phyloP scores from a whole-genome alignment of 2,113 vertebrate species.

The Casuarius casuarius region DNA sequence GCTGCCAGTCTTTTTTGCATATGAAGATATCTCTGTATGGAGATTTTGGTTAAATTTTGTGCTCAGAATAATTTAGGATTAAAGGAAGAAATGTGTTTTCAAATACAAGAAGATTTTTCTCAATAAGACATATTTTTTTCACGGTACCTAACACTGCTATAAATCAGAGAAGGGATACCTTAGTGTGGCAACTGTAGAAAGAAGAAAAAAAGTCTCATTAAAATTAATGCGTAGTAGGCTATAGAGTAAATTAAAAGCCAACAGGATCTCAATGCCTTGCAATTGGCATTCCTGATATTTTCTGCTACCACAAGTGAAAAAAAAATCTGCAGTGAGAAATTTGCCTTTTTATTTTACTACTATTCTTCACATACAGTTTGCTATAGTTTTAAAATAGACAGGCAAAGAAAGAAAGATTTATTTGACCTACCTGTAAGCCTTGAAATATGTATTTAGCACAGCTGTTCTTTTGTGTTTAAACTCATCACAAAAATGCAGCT shows the following conservation, averaged over 20 bases:
- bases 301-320: conserved; percentile 28
- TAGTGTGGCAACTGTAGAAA: conserved; percentile 44
- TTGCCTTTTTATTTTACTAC: conserved; percentile 58
- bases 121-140: conserved; percentile 3
- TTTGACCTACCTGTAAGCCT: conserved; percentile 80
- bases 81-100: conserved; percentile 29
- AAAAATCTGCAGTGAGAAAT: conserved; percentile 54
- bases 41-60: conserved; percentile 51
- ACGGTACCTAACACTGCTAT: neutral
- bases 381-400: conserved; percentile 47
- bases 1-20: conserved; percentile 51
- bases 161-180: conserved; percentile 4
- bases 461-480: conserved; percentile 82
- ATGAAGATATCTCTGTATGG: conserved; percentile 24
- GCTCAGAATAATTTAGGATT: conserved; percentile 60
- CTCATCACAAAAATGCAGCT: conserved; percentile 77
- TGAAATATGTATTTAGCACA: conserved; percentile 84
- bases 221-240: conserved; percentile 33
- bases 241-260: conserved; percentile 57
- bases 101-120: conserved; percentile 6
- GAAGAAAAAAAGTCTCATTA: conserved; percentile 28
- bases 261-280: conserved; percentile 24
- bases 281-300: conserved; percentile 31
- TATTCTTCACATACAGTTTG: conserved; percentile 59
- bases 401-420: conserved; percentile 63